Evolutionary conservation across 2,113 vertebrate species (phyloP), one percentile per base, ranked within the genome.

Genomic region (Promerops cafer): DNA sequence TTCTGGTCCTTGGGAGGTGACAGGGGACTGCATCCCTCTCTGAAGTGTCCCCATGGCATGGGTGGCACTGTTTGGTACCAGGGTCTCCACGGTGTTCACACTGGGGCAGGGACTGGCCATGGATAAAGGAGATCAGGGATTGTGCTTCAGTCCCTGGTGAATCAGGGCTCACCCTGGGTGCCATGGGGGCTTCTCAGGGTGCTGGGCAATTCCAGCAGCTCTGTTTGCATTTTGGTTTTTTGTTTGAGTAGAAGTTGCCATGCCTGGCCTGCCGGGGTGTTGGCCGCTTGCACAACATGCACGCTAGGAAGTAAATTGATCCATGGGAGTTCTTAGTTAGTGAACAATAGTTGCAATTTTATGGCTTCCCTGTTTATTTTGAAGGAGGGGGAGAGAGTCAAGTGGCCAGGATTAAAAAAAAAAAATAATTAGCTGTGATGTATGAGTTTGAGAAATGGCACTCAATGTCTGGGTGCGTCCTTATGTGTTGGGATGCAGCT

Each of bases 21-120:
- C 10, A 6, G 11, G 47, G 2, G 20, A 3, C 42, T 4, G 11
- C 39, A 17, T 45, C 63, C 47, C 27, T n/a, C 30, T 5, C 27
- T 2, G 18, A 10, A 24, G 13, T 37, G 44, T 44, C 81, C 60
- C 60, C 16, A 0, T 1, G 44, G 47, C 2, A 1, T 14, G 49
- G 10, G 5, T 31, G 53, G 11, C 42, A 8, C 30, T 0, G 14
- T 15, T 59, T 18, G 16, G 9, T n/a, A 1, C 52, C 5, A 0
- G 24, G 7, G 1, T 50, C 9, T 31, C 52, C 3, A 0, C 9
- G 15, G 15, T 37, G 15, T 5, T 49, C 66, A 23, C 23, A 40
- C 78, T 21, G 60, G 10, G 17, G 40, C 63, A 26, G 49, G 20
- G 2, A 4, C 12, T 8, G 16, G 31, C 50, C 1, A 1, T 26